Base-by-base conservation (phyloP, 2,888 invertebrate genomes). In the Malacosoma neustria region DNA sequence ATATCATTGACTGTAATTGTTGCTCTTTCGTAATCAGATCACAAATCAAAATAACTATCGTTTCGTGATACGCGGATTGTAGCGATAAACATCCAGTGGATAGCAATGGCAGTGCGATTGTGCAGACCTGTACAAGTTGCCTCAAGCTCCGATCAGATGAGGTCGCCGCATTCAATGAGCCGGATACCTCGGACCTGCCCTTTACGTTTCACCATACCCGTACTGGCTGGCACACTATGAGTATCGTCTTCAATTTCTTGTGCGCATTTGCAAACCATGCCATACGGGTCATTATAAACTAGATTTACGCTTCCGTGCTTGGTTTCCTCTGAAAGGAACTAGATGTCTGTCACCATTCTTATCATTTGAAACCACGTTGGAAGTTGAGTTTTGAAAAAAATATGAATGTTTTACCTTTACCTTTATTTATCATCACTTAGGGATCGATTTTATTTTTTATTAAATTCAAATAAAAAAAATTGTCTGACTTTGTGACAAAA, bases 121-220 rank as follows among this genome's bases (percentile, higher is more conserved):
- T 71, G 63, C 62, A 51, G 52, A 55, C 64, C 59, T 58, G 61
- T 53, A 60, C 57, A 51, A 58, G 57, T 61, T 51, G 69, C 68
- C 70, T 58, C 65, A 51, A 72, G 70, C 66, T 56, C 52, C 70
- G 76, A 84, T 82, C 84, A 84, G 81, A 84, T 84, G 82, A 72
- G 84, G 84, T 84, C 84, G 82, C 72, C 79, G 79, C 73, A 80
- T 84, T 84, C 77, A 82, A 82, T 84, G 73, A 81, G 77, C 74
- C 82, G 84, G 82, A 84, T 82, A 73, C 75, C 72, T 73, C 63
- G 69, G 77, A 79, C 82, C 76, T 75, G 80, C 81, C 79, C 74
- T 80, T 79, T 81, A 79, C 75, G 79, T 81, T 81, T 80, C 77
- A 71, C 80, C 77, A 72, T 79, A 77, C 72, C 57, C 54, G 72